A percentile compares a stretch with the other conserved stretches of the same genome.
These are phyloP conservation scores for Henicopernis longicauda DNA, from an alignment of 2,113 vertebrate species.

Conservation along the genomic window DNA sequence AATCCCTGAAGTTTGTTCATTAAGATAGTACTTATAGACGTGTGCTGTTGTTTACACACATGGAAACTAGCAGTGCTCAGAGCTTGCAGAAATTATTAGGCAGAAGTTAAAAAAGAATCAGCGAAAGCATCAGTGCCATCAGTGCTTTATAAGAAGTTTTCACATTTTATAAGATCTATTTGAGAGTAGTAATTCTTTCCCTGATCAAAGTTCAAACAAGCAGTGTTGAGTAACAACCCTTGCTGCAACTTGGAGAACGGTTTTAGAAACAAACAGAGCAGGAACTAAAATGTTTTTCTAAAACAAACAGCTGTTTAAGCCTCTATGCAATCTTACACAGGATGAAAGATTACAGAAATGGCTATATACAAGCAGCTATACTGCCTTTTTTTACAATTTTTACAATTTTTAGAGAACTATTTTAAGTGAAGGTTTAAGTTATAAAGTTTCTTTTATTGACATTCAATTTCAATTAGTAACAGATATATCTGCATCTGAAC, in stretches of 20 bases:
- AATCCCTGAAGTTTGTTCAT: not conserved
- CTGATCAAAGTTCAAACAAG: not conserved
- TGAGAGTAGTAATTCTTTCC: not conserved
- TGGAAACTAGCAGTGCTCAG: accelerated
- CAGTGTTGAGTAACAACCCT: not conserved
- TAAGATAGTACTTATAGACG: not conserved
- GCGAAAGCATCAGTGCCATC: not conserved
- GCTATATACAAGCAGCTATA: not conserved
- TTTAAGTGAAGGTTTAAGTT: not conserved
- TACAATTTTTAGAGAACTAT: not conserved
- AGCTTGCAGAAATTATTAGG: not conserved
- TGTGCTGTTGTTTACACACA: not conserved
- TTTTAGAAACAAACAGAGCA: not conserved
- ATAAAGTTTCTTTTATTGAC: not conserved
- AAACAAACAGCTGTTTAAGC: not conserved
- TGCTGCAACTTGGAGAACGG: not conserved
- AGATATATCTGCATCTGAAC: not conserved
- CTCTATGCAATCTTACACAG: not conserved
- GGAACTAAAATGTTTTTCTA: not conserved
- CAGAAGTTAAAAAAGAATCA: not conserved
- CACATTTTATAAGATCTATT: not conserved
- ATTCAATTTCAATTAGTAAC: not conserved
- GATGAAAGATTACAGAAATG: not conserved
- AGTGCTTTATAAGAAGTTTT: not conserved
- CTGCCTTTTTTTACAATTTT: no score